Base-by-base conservation (phyloP, 2,888 invertebrate species). In the Gymnosoma rotundatum region DNA sequence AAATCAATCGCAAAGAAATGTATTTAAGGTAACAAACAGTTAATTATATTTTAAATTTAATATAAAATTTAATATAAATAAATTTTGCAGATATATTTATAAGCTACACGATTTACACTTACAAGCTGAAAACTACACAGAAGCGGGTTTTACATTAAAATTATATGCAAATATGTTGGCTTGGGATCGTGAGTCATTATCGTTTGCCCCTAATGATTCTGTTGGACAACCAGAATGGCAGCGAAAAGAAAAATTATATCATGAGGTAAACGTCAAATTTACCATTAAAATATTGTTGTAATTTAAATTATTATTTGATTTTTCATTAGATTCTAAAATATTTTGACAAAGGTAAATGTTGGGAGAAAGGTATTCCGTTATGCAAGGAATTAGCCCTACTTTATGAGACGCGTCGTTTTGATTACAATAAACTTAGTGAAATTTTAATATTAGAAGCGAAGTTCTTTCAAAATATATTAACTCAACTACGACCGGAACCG, bases 291-390 rank as follows among this genome's bases (percentile, higher is more conserved):
- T 48, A 32, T 32, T 32, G 2, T 0, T 7, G 21, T 61, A 25
- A n/a, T 32, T 50, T 21, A 36, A 36, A 6, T 45, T 3, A 36
- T 6, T 60, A 60, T 73, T n/a, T 16, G 14, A 58, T n/a, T 45
- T 18, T 86, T 86, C 32, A 7, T 10, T 50, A 97, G 93, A 98
- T 98, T 60, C 94, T 98, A 73, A 95, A 96, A 89, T 98, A 98
- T 91, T 98, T 98, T 89, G 98, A 98, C 90, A 96, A 96, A 86
- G 98, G 98, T 87, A 98, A 98, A 95, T 97, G 98, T 88, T 99
- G 98, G 98, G 99, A 99, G 90, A 97, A 98, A 93, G 98, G 98
- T 0, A 95, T 98, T 50, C 98, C 98, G 0, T 91, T 99, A 52
- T 96, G 98, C 87, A 98, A 98, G 89, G 98, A 98, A 90, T 92